Conservation (phyloP, 1,140 invertebrate species). For the Cydia strobilella region DNA sequence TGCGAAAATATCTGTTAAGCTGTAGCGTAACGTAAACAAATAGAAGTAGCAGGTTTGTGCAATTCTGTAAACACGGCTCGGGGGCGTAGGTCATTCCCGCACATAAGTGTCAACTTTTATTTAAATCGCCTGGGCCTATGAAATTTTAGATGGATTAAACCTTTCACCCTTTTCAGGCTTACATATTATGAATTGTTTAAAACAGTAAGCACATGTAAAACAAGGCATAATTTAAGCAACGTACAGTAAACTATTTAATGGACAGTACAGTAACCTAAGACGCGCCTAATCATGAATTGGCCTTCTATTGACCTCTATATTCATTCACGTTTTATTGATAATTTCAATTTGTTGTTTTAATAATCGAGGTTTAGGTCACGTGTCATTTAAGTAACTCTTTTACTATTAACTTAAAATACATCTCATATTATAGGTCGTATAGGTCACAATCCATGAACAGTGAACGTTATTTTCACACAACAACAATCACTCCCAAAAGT, state of each 20-base stretch:
- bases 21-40: neutral
- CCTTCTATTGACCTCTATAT: neutral
- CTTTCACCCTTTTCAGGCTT: neutral
- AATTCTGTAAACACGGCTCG: neutral
- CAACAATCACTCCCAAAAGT: neutral
- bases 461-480: neutral
- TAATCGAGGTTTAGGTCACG: too few relatives aligned
- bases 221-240: too few relatives aligned
- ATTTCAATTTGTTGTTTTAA: too few relatives aligned
- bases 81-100: neutral
- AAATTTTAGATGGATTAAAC: neutral
- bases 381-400: too few relatives aligned
- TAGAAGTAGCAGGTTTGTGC: conserved; percentile 8
- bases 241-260: too few relatives aligned
- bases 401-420: too few relatives aligned
- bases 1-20: conserved; percentile 6
- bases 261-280: neutral
- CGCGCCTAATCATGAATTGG: neutral
- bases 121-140: conserved; percentile 1
- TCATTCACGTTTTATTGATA: neutral
- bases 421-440: too few relatives aligned
- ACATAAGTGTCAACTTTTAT: neutral
- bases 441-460: neutral
- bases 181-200: neutral
- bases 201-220: neutral